Evolutionary conservation across 2,113 vertebrate species (phyloP), one percentile per base, ranked within the genome.

Genomic region (Crypturellus undulatus): DNA sequence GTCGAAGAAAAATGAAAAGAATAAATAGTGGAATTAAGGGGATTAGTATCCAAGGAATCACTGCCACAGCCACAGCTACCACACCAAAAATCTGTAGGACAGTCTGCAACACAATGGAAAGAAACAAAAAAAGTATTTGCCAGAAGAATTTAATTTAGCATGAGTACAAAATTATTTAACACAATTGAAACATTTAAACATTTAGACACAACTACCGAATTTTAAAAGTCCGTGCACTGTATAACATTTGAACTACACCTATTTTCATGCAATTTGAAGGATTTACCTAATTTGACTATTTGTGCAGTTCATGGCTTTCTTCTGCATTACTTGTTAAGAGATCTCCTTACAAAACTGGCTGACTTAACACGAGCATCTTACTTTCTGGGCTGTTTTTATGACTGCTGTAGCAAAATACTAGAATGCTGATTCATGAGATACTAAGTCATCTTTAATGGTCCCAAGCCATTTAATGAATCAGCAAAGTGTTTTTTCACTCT

Each of bases 1-100:
- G 90, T 32, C 99, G 98, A 92, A 99, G 98, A 92, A 98, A 91
- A 95, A 99, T 96, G 97, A 99, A 99, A 96, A 98, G 10, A 86
- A 97, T 92, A 84, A 98, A 91, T 32, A 99, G 98, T 42, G 98
- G 98, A 94, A 98, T 79, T 81, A 99, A 96, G 9, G 98, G 98
- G 84, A 99, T 96, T 6, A 98, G 97, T 79, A 99, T 98, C 98
- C 98, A 99, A 58, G 99, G 99, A 87, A 99, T 98, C 96, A 99
- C 97, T 2, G 97, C 82, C n/a, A 98, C 96, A 4, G 99, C 98
- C 86, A 99, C 98, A 10, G 97, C 96, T 8, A 99, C 96, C 92
- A 99, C 99, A 52, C 98, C 98, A 42, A 97, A 45, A 85, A 99
- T 98, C 93, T 98, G 98, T 17, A 99, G 98, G 64, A 98, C 96